Evolutionary conservation across 2,888 invertebrate species (phyloP).

Genomic region (Dione vanillae): DNA sequence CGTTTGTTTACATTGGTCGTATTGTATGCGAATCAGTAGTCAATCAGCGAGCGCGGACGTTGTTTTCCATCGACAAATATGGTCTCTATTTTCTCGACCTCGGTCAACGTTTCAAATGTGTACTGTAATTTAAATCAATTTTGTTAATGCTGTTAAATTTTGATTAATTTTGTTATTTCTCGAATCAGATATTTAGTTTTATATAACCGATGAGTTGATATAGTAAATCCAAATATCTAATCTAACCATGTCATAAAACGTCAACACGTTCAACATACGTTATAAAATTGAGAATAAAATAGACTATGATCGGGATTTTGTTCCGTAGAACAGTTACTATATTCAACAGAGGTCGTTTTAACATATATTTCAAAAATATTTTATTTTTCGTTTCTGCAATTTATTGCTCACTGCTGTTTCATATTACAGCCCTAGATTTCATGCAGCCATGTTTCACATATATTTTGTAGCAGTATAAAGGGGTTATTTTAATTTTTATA

Average conservation of each 20-base stretch:
- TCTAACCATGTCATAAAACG: too few species aligned
- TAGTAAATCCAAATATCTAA: too few species aligned
- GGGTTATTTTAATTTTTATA: constrained; percentile 38
- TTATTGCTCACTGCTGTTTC: constrained; percentile 11
- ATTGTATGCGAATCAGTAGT: constrained; percentile 19
- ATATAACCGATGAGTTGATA: neutral
- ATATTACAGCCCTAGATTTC: constrained; percentile 8
- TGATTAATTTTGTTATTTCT: neutral
- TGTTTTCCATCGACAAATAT: constrained; percentile 25
- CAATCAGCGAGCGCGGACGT: constrained; percentile 12
- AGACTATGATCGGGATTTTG: neutral
- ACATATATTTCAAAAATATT: constrained; percentile 16
- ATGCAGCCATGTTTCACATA: constrained; percentile 15
- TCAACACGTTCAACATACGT: too few species aligned
- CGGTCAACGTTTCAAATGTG: constrained; percentile 9
- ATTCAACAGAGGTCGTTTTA: neutral
- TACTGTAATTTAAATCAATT: neutral
- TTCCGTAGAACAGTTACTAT: neutral
- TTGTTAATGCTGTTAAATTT: constrained; percentile 2
- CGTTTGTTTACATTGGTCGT: constrained; percentile 12
- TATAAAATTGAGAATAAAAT: neutral
- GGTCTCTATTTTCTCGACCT: constrained; percentile 18
- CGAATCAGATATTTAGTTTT: neutral
- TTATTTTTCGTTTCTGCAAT: constrained; percentile 18
- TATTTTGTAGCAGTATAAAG: constrained; percentile 3